phyloP scores from a whole-genome alignment of 2,888 invertebrate species.

The Aporophyla nigra region DNA sequence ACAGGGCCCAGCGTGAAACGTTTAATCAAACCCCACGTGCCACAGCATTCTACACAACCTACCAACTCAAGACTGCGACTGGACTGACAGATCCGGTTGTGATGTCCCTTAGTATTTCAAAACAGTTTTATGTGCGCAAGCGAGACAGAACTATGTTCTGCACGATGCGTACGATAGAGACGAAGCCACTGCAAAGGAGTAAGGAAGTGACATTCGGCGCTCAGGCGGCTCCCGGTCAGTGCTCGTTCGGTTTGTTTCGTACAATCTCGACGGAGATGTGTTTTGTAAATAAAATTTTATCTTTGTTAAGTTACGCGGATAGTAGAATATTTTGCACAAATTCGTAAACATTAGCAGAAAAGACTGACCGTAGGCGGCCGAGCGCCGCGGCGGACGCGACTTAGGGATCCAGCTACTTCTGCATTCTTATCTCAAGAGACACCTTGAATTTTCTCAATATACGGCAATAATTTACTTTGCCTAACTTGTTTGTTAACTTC shows the following conservation, averaged over 20 bases:
- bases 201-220: slow-evolving; percentile 81
- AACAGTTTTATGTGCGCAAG: slow-evolving; percentile 62
- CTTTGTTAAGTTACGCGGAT: slow-evolving; percentile 88
- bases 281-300: slow-evolving; percentile 88
- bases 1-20: slow-evolving; percentile 86
- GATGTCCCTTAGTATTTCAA: slow-evolving; percentile 67
- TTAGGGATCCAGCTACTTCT: slow-evolving; percentile 82
- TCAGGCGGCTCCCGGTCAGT: slow-evolving; percentile 89
- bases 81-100: slow-evolving; percentile 76
- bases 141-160: slow-evolving; percentile 63
- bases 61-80: slow-evolving; percentile 75
- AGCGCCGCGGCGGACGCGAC: slow-evolving; percentile 83
- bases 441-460: slow-evolving; percentile 31
- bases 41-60: slow-evolving; percentile 75
- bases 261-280: slow-evolving; percentile 79
- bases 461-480: slow-evolving; percentile 38
- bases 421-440: slow-evolving; percentile 36
- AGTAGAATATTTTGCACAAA: slow-evolving; percentile 91
- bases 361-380: slow-evolving; percentile 90
- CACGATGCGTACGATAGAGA: slow-evolving; percentile 64
- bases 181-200: slow-evolving; percentile 68
- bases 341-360: slow-evolving; percentile 89
- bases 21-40: slow-evolving; percentile 74
- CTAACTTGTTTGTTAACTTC: slow-evolving; percentile 50
- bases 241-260: slow-evolving; percentile 84